Conservation (phyloP, 2,888 invertebrate species). For the Acronicta alni region DNA sequence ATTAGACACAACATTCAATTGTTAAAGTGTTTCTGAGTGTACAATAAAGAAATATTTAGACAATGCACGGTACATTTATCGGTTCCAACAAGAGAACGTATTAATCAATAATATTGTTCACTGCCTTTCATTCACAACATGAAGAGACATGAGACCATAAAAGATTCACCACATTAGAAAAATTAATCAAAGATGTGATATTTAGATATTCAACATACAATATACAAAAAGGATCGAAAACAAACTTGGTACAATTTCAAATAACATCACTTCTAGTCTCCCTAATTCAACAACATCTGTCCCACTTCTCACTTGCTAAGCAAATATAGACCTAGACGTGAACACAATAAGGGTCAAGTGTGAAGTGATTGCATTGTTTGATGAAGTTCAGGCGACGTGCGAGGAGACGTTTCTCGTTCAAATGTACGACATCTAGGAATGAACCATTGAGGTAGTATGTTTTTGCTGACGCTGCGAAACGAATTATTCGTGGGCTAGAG, state of each 20-base stretch:
- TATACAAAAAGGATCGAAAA: background rate
- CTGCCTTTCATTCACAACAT: too few relatives aligned
- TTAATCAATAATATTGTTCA: too few relatives aligned
- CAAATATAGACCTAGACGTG: slow-evolving; percentile 54
- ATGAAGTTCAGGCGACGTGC: slow-evolving; percentile 41
- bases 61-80: too few relatives aligned
- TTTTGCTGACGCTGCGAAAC: background rate
- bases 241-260: background rate
- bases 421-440: slow-evolving; percentile 52
- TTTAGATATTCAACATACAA: background rate
- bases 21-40: too few relatives aligned
- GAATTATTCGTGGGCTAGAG: background rate
- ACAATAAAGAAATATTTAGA: too few relatives aligned
- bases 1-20: too few relatives aligned
- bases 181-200: too few relatives aligned
- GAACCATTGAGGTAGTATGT: slow-evolving; percentile 11
- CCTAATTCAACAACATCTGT: slow-evolving; percentile 21
- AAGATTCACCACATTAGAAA: too few relatives aligned
- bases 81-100: too few relatives aligned
- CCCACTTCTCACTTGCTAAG: slow-evolving; percentile 46
- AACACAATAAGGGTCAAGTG: slow-evolving; percentile 51
- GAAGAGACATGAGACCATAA: too few relatives aligned
- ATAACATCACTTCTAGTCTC: slow-evolving; percentile 36
- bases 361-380: slow-evolving; percentile 31
- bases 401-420: slow-evolving; percentile 31